Base-by-base conservation (phyloP, 2,113 vertebrate genomes). In the Mellivora capensis region DNA sequence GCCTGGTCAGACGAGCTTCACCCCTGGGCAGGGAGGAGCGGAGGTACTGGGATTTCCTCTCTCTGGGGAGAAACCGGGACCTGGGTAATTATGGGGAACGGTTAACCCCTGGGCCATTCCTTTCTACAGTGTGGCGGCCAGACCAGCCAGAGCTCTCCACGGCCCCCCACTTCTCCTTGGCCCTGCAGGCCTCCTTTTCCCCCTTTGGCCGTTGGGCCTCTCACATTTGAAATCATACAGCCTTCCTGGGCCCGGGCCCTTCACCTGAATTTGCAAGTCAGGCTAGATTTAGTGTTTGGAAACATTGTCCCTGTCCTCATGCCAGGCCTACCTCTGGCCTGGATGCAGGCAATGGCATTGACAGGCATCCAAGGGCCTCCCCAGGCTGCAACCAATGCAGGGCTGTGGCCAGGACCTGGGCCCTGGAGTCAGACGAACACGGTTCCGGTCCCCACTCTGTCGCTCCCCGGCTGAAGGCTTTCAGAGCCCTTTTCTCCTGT, bases 281-380 rank as follows among this genome's bases (percentile, higher is more conserved):
- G 39, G 37, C 52, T 42, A 42, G 18, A 27, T 2, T 0, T 10
- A 3, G 5, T 11, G 57, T n/a, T 64, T 54, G 44, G 18, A 37
- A 90, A 57, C 42, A 3, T 0, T 2, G 25, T 52, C 44, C 6
- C 44, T 47, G 27, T 7, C 7, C 57, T 54, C 44, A 42, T 17
- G 9, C n/a, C 29, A 25, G 57, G n/a, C 7, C 37, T 39, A 13
- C 69, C 23, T 15, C 37, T 27, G 47, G 29, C 47, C 37, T 12
- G 2, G 17, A 31, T 7, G 13, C 8, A 64, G 54, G 6, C 0
- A 3, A 21, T 4, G 11, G 27, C 1, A 1, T 5, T 20, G 79
- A 17, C 8, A 31, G 57, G 29, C 4, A 0, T 25, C 59, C 11
- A 44, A 9, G 8, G 25, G 20, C 76, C 76, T 90, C 52, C 37